Evolutionary conservation across 1,140 invertebrate species (phyloP).

Genomic region (Pseudachorutes palmiensis): DNA sequence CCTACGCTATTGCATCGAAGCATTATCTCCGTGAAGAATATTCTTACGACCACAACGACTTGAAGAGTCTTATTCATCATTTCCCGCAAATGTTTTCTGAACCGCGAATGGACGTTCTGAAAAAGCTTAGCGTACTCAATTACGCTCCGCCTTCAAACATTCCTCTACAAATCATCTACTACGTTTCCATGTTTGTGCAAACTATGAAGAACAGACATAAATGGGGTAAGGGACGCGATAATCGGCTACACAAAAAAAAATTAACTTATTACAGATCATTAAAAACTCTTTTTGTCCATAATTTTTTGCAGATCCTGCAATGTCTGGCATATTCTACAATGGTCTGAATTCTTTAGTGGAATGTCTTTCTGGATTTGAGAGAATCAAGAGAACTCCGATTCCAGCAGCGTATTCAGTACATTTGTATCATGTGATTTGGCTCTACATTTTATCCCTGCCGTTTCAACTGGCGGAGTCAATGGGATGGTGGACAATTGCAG

Average conservation of each 20-base stretch:
- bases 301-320: not conserved
- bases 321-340: not conserved
- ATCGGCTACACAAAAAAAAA: too few relatives aligned
- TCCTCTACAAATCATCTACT: not conserved
- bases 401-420: slow-evolving; percentile 25
- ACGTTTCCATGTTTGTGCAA: not conserved
- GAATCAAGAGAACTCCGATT: slow-evolving; percentile 29
- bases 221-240: slow-evolving; percentile 5
- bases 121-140: not conserved
- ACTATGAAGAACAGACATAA: not conserved
- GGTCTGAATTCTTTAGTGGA: not conserved
- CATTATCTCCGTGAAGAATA: slow-evolving; percentile 30
- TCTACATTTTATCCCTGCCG: slow-evolving; percentile 24
- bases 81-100: slow-evolving; percentile 16
- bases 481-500: slow-evolving; percentile 21
- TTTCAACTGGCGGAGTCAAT: slow-evolving; percentile 12
- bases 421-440: slow-evolving; percentile 25
- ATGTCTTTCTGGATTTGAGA: slow-evolving; percentile 21
- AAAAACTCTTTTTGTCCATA: not conserved
- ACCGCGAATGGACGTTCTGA: not conserved
- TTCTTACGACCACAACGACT: slow-evolving; percentile 24
- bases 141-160: slow-evolving; percentile 18
- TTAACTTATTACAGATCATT: too few relatives aligned
- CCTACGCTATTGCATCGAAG: slow-evolving; percentile 22
- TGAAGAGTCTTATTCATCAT: slow-evolving; percentile 16